Evolutionary conservation across 2,113 vertebrate species (phyloP).

Genomic region (Artemisiospiza belli): DNA sequence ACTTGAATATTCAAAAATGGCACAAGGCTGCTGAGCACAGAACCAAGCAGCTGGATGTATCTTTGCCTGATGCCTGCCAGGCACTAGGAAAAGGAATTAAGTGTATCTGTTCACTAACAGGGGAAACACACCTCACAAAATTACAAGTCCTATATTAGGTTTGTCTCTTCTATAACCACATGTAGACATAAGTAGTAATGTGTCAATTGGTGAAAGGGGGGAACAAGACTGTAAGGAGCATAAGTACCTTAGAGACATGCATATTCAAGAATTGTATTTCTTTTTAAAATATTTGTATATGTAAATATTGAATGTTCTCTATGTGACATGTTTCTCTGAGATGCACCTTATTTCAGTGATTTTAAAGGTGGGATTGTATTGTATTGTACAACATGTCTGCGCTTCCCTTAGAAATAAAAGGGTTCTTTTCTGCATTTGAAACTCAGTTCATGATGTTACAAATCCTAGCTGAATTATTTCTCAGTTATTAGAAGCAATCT

Average conservation of each 20-base stretch:
- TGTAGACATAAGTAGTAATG: background rate
- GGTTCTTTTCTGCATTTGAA: background rate
- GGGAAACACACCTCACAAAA: background rate
- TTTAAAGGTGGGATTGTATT: background rate
- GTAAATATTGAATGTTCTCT: background rate
- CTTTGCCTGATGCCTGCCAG: background rate
- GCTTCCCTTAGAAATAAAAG: background rate
- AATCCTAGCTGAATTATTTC: background rate
- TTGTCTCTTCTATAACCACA: background rate
- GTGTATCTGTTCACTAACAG: background rate
- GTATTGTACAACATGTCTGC: background rate
- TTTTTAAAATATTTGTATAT: background rate
- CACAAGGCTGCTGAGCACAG: background rate
- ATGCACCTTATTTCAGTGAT: background rate
- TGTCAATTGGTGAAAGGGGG: background rate
- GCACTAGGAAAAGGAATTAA: background rate
- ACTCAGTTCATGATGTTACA: background rate
- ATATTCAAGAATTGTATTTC: fast-evolving
- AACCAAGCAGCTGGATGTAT: background rate
- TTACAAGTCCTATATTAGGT: background rate
- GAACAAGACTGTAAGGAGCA: background rate
- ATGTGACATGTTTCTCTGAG: background rate
- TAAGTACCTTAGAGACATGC: background rate
- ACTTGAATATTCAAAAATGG: background rate
- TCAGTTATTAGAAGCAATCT: background rate